phyloP scores from a whole-genome alignment of 2,113 vertebrate genomes.

The Acrocephalus arundinaceus region DNA sequence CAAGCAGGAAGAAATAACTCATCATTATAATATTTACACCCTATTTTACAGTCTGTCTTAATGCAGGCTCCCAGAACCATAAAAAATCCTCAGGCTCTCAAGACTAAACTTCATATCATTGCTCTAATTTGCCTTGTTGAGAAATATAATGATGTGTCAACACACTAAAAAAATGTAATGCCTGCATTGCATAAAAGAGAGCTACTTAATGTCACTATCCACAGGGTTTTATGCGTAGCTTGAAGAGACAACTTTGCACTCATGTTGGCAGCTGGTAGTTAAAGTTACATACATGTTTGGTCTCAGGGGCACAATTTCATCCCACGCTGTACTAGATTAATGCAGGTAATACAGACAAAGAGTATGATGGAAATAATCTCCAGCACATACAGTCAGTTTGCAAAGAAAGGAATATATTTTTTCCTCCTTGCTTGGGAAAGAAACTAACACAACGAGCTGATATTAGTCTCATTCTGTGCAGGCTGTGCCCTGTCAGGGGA shows the following conservation, averaged over 20 bases:
- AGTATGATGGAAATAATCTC: conserved; percentile 12
- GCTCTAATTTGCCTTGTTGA: conserved; percentile 53
- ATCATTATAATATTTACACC: conserved; percentile 56
- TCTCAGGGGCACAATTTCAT: conserved; percentile 31
- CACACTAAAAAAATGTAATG: conserved; percentile 20
- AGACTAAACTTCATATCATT: conserved; percentile 28
- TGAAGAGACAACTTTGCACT: conserved; percentile 13
- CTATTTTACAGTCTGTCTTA: conserved; percentile 43
- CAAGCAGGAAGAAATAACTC: conserved; percentile 56
- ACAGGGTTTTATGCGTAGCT: background rate
- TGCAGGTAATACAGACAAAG: conserved; percentile 34
- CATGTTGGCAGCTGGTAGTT: conserved; percentile 33
- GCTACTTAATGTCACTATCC: conserved; percentile 40
- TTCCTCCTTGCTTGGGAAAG: background rate
- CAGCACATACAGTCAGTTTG: background rate
- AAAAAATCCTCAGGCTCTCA: conserved; percentile 27
- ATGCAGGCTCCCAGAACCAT: conserved; percentile 33
- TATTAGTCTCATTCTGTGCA: background rate
- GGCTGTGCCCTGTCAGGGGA: background rate
- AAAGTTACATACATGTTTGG: conserved; percentile 28
- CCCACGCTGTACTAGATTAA: conserved; percentile 39
- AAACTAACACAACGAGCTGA: background rate
- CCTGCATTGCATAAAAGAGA: background rate
- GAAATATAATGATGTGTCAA: conserved; percentile 36
- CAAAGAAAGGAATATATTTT: background rate